phyloP scores from a whole-genome alignment of 53 echinoderm and acorn worm genomes.

The Stichopus horrens region DNA sequence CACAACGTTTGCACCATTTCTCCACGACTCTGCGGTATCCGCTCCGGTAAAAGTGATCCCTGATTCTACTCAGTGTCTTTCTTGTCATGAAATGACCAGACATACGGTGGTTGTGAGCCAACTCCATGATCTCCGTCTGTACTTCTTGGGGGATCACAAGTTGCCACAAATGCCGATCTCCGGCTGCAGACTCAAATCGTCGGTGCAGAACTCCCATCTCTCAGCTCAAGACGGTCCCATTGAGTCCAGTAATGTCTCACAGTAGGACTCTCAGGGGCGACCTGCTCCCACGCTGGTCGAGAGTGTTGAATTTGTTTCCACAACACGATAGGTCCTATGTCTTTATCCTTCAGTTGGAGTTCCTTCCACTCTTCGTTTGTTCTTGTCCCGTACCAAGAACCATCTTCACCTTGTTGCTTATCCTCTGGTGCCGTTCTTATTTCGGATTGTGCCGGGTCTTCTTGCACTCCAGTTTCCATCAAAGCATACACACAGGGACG shows the following conservation, averaged over 20 bases:
- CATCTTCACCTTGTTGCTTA: no score
- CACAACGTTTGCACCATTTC: slow-evolving; percentile 28
- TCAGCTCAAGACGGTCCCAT: neutral
- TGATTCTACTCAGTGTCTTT: slow-evolving; percentile 7
- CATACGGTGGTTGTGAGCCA: neutral
- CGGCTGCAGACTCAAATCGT: neutral
- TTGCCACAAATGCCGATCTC: neutral
- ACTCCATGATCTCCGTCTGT: neutral
- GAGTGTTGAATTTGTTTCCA: neutral
- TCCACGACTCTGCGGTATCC: neutral
- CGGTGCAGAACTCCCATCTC: slow-evolving; percentile 7
- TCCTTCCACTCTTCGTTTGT: neutral
- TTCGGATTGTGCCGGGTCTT: neutral
- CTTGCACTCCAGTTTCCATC: neutral
- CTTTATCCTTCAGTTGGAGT: neutral
- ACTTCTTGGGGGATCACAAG: slow-evolving; percentile 11
- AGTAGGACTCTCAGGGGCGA: neutral
- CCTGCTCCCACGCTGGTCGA: neutral
- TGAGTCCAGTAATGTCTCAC: slow-evolving; percentile 26
- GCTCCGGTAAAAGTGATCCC: slow-evolving; percentile 26
- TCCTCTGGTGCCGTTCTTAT: neutral
- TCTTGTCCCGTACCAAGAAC: neutral
- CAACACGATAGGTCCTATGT: slow-evolving; percentile 1
- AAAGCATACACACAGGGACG: neutral
- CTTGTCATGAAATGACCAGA: slow-evolving; percentile 17